Evolutionary conservation across 2,797 vertebrate genomes (phyloP).

Genomic region (Vespertilio murinus): DNA sequence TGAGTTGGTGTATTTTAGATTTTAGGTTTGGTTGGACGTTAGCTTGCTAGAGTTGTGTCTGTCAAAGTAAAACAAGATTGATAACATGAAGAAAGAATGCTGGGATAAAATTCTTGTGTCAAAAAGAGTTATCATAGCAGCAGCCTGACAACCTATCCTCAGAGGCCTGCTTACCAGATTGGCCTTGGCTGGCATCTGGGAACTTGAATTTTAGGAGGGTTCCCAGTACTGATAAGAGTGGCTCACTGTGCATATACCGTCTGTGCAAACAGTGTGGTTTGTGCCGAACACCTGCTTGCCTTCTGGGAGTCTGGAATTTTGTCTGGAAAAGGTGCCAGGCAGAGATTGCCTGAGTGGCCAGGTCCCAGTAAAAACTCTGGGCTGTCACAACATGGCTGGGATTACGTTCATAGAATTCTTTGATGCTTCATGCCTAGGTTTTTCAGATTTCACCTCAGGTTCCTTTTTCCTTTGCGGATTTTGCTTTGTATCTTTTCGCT

Average conservation of each 20-base stretch:
- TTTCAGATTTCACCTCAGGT: not conserved
- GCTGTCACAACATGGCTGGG: not conserved
- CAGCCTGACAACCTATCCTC: not conserved
- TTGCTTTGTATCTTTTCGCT: not conserved
- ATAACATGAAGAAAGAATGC: not conserved
- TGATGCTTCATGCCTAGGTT: not conserved
- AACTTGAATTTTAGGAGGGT: not conserved
- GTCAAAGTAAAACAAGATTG: constrained; percentile 16
- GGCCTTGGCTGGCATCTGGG: not conserved
- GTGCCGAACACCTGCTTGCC: not conserved
- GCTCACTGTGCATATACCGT: not conserved
- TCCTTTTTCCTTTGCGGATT: constrained; percentile 17
- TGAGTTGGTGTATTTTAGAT: not conserved
- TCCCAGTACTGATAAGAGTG: not conserved
- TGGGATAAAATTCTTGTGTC: not conserved
- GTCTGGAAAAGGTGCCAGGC: not conserved
- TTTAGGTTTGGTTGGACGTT: constrained; percentile 39
- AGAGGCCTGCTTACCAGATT: not conserved
- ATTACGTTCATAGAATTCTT: not conserved
- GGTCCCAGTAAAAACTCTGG: not conserved
- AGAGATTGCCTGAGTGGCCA: not conserved
- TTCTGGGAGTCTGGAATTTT: not conserved
- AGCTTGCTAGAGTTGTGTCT: not conserved
- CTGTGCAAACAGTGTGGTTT: not conserved
- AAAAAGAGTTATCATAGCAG: not conserved